phyloP scores from a whole-genome alignment of 1,140 invertebrate species.

The Zaprionus nigranus region DNA sequence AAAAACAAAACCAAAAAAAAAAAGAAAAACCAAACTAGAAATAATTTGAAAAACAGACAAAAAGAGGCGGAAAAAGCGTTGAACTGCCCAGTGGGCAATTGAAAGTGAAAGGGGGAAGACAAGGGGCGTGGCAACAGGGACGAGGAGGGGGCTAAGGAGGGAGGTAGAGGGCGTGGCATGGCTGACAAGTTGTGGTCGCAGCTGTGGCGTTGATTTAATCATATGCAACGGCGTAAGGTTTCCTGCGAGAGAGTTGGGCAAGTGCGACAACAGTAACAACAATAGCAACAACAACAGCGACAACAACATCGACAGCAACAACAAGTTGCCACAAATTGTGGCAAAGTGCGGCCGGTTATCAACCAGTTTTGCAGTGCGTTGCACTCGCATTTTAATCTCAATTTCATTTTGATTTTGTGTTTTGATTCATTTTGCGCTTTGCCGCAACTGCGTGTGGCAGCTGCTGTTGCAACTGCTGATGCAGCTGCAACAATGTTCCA shows the following conservation, averaged over 20 bases:
- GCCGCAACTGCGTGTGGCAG: constrained; percentile 23
- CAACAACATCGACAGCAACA: neutral
- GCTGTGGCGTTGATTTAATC: constrained; percentile 17
- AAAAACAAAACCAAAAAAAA: constrained; percentile 9
- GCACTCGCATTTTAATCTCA: constrained; percentile 47
- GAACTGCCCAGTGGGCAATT: constrained; percentile 68
- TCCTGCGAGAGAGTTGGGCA: constrained; percentile 11
- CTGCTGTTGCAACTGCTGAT: constrained; percentile 4
- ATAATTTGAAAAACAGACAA: constrained; percentile 10
- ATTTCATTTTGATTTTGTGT: constrained; percentile 18
- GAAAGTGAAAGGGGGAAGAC: constrained; percentile 65
- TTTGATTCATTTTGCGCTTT: neutral
- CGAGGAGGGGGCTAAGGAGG: neutral
- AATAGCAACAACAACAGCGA: neutral
- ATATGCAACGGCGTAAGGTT: constrained; percentile 25
- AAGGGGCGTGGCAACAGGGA: neutral
- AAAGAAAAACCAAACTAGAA: constrained; percentile 17
- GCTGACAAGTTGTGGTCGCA: constrained; percentile 24
- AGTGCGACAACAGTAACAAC: neutral
- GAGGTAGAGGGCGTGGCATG: neutral
- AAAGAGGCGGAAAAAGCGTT: constrained; percentile 34
- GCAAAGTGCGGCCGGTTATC: constrained; percentile 17
- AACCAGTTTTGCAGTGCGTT: constrained; percentile 45
- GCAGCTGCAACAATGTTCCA: constrained; percentile 4
- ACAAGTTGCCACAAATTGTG: constrained; percentile 12